These are phyloP conservation scores for Aplysia californica DNA, from an alignment of 1,140 invertebrate genomes.

Conservation along the genomic window DNA sequence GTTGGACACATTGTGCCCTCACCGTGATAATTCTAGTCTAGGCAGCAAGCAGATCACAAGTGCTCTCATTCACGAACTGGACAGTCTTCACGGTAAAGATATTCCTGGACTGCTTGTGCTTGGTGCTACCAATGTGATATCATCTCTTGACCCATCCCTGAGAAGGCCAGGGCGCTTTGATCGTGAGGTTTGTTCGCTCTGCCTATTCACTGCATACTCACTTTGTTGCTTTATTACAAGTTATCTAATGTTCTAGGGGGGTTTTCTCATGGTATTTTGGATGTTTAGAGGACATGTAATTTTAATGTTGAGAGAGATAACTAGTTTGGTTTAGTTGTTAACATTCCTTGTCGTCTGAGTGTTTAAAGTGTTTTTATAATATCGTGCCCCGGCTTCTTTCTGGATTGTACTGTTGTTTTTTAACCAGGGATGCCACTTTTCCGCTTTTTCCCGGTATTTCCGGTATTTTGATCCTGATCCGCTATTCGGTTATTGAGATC, in stretches of 20 bases:
- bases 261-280: not conserved
- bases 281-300: not conserved
- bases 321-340: not conserved
- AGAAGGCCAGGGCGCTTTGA: slow-evolving; percentile 59
- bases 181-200: slow-evolving; percentile 52
- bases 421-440: too few relatives aligned
- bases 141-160: slow-evolving; percentile 46
- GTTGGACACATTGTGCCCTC: slow-evolving; percentile 58
- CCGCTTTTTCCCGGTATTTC: too few relatives aligned
- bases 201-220: not conserved
- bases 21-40: slow-evolving; percentile 25
- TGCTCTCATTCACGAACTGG: slow-evolving; percentile 49
- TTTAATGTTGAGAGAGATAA: not conserved
- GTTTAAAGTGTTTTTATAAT: not conserved
- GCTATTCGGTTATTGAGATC: too few relatives aligned
- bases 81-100: slow-evolving; percentile 31
- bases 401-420: too few relatives aligned
- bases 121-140: slow-evolving; percentile 59
- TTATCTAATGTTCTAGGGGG: not conserved
- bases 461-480: too few relatives aligned
- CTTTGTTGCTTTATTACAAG: not conserved
- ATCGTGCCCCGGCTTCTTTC: too few relatives aligned
- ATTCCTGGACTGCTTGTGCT: slow-evolving; percentile 50
- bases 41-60: slow-evolving; percentile 36
- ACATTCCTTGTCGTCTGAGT: not conserved